Base-by-base conservation (phyloP, 2,888 invertebrate genomes). In the Eustalomyia histrio region DNA sequence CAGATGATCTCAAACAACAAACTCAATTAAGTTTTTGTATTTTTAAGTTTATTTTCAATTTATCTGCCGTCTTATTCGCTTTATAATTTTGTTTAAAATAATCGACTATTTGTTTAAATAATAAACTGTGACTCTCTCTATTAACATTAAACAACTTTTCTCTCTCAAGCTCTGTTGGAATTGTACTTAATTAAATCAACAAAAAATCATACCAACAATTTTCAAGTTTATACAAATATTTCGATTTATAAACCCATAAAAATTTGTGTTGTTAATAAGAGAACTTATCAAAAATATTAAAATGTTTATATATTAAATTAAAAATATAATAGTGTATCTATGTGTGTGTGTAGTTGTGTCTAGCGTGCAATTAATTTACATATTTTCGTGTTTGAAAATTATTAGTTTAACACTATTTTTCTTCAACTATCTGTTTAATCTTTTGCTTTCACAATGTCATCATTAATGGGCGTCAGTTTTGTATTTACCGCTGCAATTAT, bases 31-130 rank as follows among this genome's bases (percentile, higher is more conserved):
- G 57, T 65, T 74, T n/a, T 4, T 69, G 33, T 14, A n/a, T 43
- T 64, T 63, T 71, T 58, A 10, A 72, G 58, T 76, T 73, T 81
- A 81, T 74, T 78, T 74, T 74, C 47, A 65, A 35, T 74, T 71
- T 71, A 67, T 67, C 61, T 71, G 71, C 52, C 67, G 74, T 16
- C 39, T 78, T 67, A 78, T 61, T 67, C 61, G 50, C 74, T 57
- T 61, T 78, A 65, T 74, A 17, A 43, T 52, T 39, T 65, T 57
- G 55, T 75, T 74, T 18, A 29, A 82, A 82, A 84, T 78, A 47
- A 29, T 68, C 21, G 53, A 53, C 17, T 47, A 61, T 29, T 80
- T 33, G 52, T 71, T 83, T 65, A 60, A 83, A 83, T 76, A 82
- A 78, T 57, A 72, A 24, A 65, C 10, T 33, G 17, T 2, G 10